Base-by-base conservation (phyloP, 2,888 invertebrate species). In the Pammene aurita region DNA sequence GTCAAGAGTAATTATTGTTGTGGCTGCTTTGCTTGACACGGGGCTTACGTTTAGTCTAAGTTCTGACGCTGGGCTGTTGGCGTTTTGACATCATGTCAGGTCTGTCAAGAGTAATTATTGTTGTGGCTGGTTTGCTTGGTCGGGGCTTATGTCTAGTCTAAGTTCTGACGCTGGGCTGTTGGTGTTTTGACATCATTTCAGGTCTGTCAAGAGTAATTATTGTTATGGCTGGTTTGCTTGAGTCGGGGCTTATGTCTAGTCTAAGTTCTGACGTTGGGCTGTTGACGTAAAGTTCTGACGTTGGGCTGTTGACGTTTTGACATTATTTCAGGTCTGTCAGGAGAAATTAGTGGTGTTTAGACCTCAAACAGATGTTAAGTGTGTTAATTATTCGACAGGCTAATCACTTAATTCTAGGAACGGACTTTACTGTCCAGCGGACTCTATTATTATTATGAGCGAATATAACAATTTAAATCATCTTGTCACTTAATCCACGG, bases 261-360 rank as follows among this genome's bases (percentile, higher is more conserved):
- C 16, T 44, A n/a, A 38, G 55, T 56, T 65, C 38, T 48, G 65
- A 46, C 56, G 44, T 13, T 38, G 44, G 56, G n/a, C n/a, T n/a
- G n/a, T n/a, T n/a, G n/a, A n/a, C n/a, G n/a, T n/a, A n/a, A n/a
- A n/a, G n/a, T n/a, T n/a, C n/a, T n/a, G n/a, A n/a, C n/a, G n/a
- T n/a, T n/a, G 44, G 56, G 64, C 35, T 18, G 46, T 56, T 54
- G 64, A 14, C 26, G 16, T 57, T 65, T 65, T 57, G 56, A 48
- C 44, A 64, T 46, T 34, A 41, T 56, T 38, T 65, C 46, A 11
- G 26, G n/a, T n/a, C n/a, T n/a, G n/a, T n/a, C n/a, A n/a, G n/a
- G 16, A 56, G 57, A 41, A 57, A 66, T 58, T 66, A 50, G 34
- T 41, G 50, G 16, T 61, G 16, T 38, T 35, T 7, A 16, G 34